A percentile compares a stretch with the other conserved stretches of the same genome.
These are phyloP conservation scores for Neosilurus mollespiculum DNA, from an alignment of 2,797 vertebrate genomes.

Conservation along the genomic window DNA sequence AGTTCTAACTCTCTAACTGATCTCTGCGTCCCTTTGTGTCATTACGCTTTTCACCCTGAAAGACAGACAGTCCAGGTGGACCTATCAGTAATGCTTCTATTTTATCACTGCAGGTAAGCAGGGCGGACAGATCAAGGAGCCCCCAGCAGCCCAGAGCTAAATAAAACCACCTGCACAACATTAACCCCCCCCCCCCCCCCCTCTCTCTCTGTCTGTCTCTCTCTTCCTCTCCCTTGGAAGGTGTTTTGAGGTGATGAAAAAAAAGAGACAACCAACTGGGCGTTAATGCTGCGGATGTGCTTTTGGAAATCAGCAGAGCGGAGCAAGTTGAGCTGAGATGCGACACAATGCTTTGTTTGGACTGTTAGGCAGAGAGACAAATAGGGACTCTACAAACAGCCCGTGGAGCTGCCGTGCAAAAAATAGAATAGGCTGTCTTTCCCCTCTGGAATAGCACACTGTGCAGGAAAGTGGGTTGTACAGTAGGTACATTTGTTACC, in stretches of 20 bases:
- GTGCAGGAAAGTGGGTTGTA: conserved; percentile 21
- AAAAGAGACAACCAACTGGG: conserved; percentile 21
- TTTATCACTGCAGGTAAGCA: conserved; percentile 32
- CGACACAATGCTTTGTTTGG: conserved; percentile 8
- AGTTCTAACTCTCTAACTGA: neutral
- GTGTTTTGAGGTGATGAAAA: conserved; percentile 22
- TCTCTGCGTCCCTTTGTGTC: conserved; percentile 14
- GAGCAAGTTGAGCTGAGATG: neutral
- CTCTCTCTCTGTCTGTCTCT: neutral
- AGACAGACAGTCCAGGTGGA: conserved; percentile 30
- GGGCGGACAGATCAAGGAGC: conserved; percentile 7
- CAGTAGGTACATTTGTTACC: conserved; percentile 24
- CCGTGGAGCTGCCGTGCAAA: conserved; percentile 3
- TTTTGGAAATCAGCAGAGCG: neutral
- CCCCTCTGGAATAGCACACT: neutral
- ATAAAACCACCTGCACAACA: conserved; percentile 39
- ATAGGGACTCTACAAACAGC: conserved; percentile 6
- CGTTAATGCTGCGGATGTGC: conserved; percentile 19
- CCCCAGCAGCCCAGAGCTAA: conserved; percentile 29
- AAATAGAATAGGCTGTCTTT: conserved; percentile 26
- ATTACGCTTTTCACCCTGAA: conserved; percentile 25
- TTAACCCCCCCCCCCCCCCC: conserved; percentile 3
- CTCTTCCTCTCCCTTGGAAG: neutral
- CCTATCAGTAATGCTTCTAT: conserved; percentile 22
- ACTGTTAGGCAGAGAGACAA: conserved; percentile 25